Base-by-base conservation (phyloP, 2,113 vertebrate genomes). In the Camelus bactrianus region DNA sequence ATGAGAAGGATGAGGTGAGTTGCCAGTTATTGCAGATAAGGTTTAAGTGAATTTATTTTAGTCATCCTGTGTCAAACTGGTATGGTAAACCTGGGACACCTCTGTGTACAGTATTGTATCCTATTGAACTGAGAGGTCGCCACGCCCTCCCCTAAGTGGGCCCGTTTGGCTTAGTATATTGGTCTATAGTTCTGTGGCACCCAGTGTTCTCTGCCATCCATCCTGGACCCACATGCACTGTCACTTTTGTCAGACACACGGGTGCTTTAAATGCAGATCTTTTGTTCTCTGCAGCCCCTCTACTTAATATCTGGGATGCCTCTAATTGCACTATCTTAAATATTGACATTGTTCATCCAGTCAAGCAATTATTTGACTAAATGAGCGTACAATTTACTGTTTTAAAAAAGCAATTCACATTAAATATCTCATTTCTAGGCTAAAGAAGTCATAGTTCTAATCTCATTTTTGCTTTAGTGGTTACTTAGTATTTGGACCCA, bases 1-100 rank as follows among this genome's bases (percentile, higher is more conserved):
- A 99, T 67, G 99, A 99, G 95, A 99, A 99, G 96, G 99, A 99
- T 77, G 99, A 99, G 99, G 99, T 99, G 98, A 98, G 98, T 98
- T 87, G 11, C 88, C 58, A 52, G 58, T 62, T 84, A 46, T 14
- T 80, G 22, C 12, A 52, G 38, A 70, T 65, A 17, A 96, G 93
- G 12, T 77, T 89, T 56, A 69, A 89, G 56, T 52, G 52, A 87
- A 32, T 84, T 76, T 92, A 67, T 5, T 30, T 82, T 64, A 16
- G 75, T 93, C 22, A 20, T 83, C 46, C 26, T 54, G 8, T 91
- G 38, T 90, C 48, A 30, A 16, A 60, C 32, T 42, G 30, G 3
- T 48, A 1, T 32, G 20, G 64, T 42, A 28, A 19, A 20, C 14
- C 17, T 32, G 20, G 64, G n/a, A 28, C 17, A 20, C 14, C 17